A percentile compares a stretch with the other conserved stretches of the same genome.
These are phyloP conservation scores for Tangara arthus DNA, from an alignment of 2,797 vertebrate genomes.

Conservation along the genomic window DNA sequence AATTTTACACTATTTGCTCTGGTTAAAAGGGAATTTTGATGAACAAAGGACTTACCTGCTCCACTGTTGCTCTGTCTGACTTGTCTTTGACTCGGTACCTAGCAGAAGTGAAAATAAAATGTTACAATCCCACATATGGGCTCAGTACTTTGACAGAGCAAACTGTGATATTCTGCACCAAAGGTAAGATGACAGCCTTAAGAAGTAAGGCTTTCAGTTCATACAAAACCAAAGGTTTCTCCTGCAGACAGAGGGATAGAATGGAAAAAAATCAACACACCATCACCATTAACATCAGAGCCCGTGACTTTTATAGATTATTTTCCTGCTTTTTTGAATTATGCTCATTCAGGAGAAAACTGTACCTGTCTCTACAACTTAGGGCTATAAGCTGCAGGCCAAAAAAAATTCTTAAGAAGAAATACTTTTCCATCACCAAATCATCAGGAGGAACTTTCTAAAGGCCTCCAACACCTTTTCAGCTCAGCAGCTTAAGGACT, in stretches of 20 bases:
- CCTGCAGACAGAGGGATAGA: background rate
- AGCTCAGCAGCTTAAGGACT: background rate
- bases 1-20: background rate
- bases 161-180: background rate
- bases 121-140: background rate
- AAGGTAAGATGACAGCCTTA: background rate
- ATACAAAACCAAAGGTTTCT: background rate
- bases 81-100: constrained; percentile 96
- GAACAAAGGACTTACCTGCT: constrained; percentile 80
- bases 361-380: background rate
- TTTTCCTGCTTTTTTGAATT: background rate
- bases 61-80: constrained; percentile 93
- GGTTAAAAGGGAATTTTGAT: background rate
- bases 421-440: background rate
- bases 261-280: background rate
- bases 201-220: background rate
- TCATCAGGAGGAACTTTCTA: background rate
- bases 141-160: background rate
- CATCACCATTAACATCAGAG: background rate
- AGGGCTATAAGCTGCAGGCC: background rate
- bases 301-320: background rate
- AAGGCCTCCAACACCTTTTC: background rate
- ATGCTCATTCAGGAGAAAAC: background rate
- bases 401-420: background rate
- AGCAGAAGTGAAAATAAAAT: constrained; percentile 17